These are phyloP conservation scores for Zelleria hepariella DNA, from an alignment of 2,888 invertebrate genomes.

Conservation along the genomic window DNA sequence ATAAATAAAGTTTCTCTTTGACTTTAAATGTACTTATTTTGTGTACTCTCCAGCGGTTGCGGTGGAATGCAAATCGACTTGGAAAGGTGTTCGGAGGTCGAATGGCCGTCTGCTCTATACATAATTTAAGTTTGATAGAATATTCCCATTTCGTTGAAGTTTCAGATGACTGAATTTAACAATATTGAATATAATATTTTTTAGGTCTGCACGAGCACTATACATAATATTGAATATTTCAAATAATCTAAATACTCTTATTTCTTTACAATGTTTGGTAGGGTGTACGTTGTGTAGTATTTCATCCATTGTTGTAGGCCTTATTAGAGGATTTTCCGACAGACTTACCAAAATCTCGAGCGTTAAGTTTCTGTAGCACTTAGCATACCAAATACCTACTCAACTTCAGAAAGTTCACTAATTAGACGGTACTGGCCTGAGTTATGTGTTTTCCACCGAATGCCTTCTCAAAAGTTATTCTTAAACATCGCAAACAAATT, in stretches of 20 bases:
- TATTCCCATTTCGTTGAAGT: neutral
- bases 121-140: neutral
- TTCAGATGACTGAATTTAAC: neutral
- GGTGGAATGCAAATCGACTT: slow-evolving; percentile 1
- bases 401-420: slow-evolving; percentile 2
- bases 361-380: slow-evolving; percentile 3
- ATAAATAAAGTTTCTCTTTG: slow-evolving; percentile 5
- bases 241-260: no score
- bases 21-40: neutral
- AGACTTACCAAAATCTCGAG: neutral
- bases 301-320: neutral
- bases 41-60: neutral
- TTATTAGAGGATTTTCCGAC: neutral
- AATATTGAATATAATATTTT: neutral
- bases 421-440: slow-evolving; percentile 5
- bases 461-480: neutral
- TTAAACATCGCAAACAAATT: neutral
- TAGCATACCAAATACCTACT: slow-evolving; percentile 3
- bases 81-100: neutral
- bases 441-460: slow-evolving; percentile 2
- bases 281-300: neutral
- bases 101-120: no score
- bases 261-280: no score
- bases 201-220: no score
- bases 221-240: no score